Evolutionary conservation across 2,797 vertebrate species (phyloP).

Genomic region (Anomalospiza imberbis): DNA sequence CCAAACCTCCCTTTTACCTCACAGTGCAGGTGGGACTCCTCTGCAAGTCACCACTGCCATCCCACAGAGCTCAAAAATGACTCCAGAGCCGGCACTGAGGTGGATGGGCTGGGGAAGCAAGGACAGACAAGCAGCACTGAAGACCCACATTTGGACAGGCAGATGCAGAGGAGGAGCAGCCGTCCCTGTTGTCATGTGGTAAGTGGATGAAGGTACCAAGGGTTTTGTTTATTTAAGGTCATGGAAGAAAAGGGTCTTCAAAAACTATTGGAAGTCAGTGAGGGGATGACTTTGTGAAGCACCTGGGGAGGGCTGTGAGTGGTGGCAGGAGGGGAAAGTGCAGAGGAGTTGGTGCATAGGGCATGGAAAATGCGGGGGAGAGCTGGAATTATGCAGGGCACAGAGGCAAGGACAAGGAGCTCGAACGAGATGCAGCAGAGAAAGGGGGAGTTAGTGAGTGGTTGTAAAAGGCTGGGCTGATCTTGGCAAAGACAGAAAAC

Average conservation of each 20-base stretch:
- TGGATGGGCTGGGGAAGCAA: not conserved
- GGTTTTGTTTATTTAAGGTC: conserved; percentile 4
- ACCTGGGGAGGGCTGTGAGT: not conserved
- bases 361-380: not conserved
- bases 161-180: not conserved
- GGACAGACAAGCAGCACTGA: fast-evolving
- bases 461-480: not conserved
- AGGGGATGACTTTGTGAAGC: not conserved
- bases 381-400: conserved; percentile 21
- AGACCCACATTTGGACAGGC: not conserved
- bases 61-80: fast-evolving
- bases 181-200: not conserved
- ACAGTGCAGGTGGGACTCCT: fast-evolving
- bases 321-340: not conserved
- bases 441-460: not conserved
- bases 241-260: not conserved
- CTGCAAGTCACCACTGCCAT: fast-evolving
- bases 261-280: not conserved
- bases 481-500: not conserved
- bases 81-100: not conserved
- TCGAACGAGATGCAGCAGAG: not conserved
- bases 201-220: not conserved
- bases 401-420: conserved; percentile 49
- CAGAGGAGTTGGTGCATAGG: not conserved
- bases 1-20: fast-evolving